A percentile compares a stretch with the other conserved stretches of the same genome.
Conservation (phyloP, 2,888 invertebrate species). For the Caradrina clavipalpis region DNA sequence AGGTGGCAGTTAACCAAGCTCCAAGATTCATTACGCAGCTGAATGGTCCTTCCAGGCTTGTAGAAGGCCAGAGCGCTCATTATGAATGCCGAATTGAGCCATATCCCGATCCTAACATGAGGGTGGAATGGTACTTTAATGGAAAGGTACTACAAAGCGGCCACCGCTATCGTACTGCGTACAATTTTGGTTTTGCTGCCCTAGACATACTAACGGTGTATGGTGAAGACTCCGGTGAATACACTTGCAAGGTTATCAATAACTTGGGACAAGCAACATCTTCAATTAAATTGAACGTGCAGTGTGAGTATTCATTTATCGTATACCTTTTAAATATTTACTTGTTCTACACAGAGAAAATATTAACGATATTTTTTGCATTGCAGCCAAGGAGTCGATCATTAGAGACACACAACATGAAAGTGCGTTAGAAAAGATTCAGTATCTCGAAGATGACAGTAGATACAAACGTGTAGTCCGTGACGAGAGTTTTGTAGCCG, state of each 20-base stretch:
- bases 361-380: constrained; percentile 6
- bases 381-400: constrained; percentile 94
- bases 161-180: constrained; percentile 97
- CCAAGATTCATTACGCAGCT: constrained; percentile 96
- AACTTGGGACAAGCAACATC: constrained; percentile 96
- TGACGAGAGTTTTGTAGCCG: constrained; percentile 94
- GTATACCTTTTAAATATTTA: not conserved
- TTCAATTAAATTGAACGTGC: constrained; percentile 95
- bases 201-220: constrained; percentile 98
- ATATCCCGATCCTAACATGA: constrained; percentile 96
- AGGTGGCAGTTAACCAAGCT: constrained; percentile 94
- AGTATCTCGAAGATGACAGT: constrained; percentile 96
- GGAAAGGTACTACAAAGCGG: constrained; percentile 96
- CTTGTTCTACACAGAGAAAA: not conserved
- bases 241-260: constrained; percentile 96
- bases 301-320: constrained; percentile 91
- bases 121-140: constrained; percentile 98
- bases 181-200: constrained; percentile 99
- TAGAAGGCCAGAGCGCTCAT: constrained; percentile 97
- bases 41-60: constrained; percentile 95
- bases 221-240: constrained; percentile 98
- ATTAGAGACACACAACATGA: constrained; percentile 98
- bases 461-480: constrained; percentile 93
- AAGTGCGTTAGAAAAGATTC: constrained; percentile 97
- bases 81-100: constrained; percentile 98